These are phyloP conservation scores for Epinephelus fuscoguttatus DNA, from an alignment of 2,113 vertebrate genomes.

Conservation along the genomic window DNA sequence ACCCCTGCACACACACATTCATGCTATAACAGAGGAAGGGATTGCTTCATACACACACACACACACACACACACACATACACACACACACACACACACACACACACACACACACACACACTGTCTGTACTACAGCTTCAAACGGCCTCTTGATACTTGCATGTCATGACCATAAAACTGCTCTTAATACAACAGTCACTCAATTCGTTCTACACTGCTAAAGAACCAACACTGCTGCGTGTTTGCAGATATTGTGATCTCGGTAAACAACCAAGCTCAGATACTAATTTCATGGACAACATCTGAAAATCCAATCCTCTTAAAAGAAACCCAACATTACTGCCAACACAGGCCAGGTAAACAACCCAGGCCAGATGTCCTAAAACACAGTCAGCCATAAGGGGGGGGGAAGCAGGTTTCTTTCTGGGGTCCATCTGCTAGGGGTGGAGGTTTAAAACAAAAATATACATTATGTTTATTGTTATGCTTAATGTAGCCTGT, in stretches of 20 bases:
- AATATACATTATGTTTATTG: too few species aligned
- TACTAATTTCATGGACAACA: background rate
- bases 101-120: background rate
- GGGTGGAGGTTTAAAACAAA: too few species aligned
- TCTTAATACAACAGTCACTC: constrained; percentile 34
- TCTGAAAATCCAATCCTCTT: background rate
- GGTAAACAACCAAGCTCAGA: background rate
- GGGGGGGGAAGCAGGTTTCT: too few species aligned
- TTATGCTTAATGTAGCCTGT: too few species aligned
- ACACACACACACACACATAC: background rate
- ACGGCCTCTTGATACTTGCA: constrained; percentile 13
- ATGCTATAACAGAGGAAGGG: background rate
- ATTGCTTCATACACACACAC: background rate
- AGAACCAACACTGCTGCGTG: background rate
- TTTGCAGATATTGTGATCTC: background rate
- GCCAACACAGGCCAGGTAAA: background rate
- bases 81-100: background rate
- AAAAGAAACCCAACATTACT: background rate
- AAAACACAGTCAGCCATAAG: background rate
- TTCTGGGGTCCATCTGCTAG: too few species aligned
- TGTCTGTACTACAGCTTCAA: background rate
- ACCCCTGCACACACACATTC: background rate
- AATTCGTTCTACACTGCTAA: constrained; percentile 15
- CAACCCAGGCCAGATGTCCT: background rate
- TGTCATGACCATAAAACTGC: constrained; percentile 44